Conservation (phyloP, 92 coral and sea anemone genomes). For the Paramuricea clavata region DNA sequence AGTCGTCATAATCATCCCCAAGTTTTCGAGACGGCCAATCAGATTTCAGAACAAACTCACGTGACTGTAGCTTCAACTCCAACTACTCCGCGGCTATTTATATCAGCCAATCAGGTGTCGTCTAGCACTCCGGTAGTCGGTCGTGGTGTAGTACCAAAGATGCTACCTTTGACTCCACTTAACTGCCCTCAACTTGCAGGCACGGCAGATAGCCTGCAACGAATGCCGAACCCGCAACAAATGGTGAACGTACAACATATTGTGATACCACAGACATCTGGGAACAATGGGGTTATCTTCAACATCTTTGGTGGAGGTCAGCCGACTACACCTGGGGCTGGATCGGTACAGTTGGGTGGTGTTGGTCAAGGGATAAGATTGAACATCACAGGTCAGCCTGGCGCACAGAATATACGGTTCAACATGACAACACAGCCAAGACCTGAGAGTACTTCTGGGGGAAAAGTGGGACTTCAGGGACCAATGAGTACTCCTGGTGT, state of each 20-base stretch:
- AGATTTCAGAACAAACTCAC: background rate
- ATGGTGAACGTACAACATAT: background rate
- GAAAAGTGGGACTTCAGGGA: background rate
- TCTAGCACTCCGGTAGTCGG: slow-evolving; percentile 8
- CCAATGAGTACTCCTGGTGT: background rate
- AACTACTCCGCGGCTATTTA: too few species aligned
- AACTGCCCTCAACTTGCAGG: background rate
- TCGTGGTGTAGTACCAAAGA: background rate
- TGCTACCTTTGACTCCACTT: background rate
- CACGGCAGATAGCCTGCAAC: background rate
- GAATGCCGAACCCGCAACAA: background rate
- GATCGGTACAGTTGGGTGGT: background rate
- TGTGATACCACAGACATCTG: background rate
- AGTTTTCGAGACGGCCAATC: background rate
- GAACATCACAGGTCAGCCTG: background rate
- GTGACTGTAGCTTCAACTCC: background rate
- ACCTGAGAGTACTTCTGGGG: background rate
- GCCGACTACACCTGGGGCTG: background rate
- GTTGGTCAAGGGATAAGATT: slow-evolving; percentile 5
- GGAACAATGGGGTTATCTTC: background rate
- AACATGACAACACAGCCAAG: background rate
- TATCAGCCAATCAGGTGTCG: background rate
- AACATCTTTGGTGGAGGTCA: background rate
- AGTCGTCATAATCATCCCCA: background rate
- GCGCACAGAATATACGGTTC: background rate